phyloP scores from a whole-genome alignment of 2,888 invertebrate species.

The Nebria brevicollis region DNA sequence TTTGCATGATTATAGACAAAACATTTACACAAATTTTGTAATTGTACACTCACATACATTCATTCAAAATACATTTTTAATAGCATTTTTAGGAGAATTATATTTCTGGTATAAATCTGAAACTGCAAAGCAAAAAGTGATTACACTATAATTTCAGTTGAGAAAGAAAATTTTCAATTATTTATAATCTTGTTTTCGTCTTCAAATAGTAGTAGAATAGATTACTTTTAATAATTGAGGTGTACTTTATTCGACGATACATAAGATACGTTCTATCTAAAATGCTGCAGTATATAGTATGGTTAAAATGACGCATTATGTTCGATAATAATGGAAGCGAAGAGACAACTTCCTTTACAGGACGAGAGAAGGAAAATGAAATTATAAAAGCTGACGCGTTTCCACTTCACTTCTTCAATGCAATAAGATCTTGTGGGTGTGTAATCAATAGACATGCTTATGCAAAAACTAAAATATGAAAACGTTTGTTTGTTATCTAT shows the following conservation, averaged over 20 bases:
- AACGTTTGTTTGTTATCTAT: no score
- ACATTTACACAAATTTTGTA: no score
- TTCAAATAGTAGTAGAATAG: neutral
- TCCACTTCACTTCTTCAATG: neutral
- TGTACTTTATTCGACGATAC: neutral
- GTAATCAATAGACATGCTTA: neutral
- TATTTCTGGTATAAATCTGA: no score
- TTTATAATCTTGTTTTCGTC: neutral
- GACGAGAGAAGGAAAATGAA: conserved; percentile 30
- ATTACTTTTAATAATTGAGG: neutral
- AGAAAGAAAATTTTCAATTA: neutral
- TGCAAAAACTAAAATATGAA: neutral
- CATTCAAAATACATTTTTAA: no score
- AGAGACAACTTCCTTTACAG: conserved; percentile 30
- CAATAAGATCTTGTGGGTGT: neutral
- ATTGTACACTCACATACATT: no score
- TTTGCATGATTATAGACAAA: neutral
- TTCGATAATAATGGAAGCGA: conserved; percentile 31
- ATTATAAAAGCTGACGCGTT: conserved; percentile 18
- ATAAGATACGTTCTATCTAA: neutral
- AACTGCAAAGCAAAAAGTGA: no score
- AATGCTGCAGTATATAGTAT: conserved; percentile 6
- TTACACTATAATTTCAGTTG: no score
- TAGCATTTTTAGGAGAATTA: no score
- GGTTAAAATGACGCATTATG: conserved; percentile 25